Conservation (phyloP, 2,797 vertebrate species). For the Cynodonichthys magdalenae region DNA sequence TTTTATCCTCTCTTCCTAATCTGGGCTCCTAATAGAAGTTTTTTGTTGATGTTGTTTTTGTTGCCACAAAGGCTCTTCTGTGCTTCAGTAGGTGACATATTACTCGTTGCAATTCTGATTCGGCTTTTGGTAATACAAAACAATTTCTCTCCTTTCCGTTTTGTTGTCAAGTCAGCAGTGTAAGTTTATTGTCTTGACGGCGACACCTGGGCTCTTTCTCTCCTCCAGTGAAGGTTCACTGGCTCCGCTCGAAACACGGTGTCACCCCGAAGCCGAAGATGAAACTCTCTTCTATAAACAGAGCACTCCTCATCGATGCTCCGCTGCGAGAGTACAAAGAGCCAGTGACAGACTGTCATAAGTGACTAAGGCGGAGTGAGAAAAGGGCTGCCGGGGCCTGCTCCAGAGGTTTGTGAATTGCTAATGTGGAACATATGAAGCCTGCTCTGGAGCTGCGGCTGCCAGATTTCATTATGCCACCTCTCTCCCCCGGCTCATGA, state of each 20-base stretch:
- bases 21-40: slow-evolving; percentile 60
- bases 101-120: slow-evolving; percentile 54
- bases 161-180: slow-evolving; percentile 70
- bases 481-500: slow-evolving; percentile 81
- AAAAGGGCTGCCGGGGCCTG: slow-evolving; percentile 58
- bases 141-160: slow-evolving; percentile 48
- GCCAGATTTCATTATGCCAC: slow-evolving; percentile 86
- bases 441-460: slow-evolving; percentile 65
- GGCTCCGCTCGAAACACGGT: slow-evolving; percentile 57
- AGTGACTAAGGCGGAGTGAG: slow-evolving; percentile 70
- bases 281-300: slow-evolving; percentile 60
- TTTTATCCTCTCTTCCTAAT: slow-evolving; percentile 72
- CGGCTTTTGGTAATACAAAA: slow-evolving; percentile 58
- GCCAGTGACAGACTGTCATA: slow-evolving; percentile 77
- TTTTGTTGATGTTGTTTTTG: not conserved
- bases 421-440: slow-evolving; percentile 88
- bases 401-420: slow-evolving; percentile 72
- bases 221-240: slow-evolving; percentile 59
- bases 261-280: slow-evolving; percentile 54
- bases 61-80: slow-evolving; percentile 48
- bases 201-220: slow-evolving; percentile 50
- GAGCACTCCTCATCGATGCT: slow-evolving; percentile 53
- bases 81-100: slow-evolving; percentile 40
- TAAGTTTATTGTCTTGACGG: slow-evolving; percentile 60
- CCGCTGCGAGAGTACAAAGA: slow-evolving; percentile 70